A percentile compares a stretch with the other conserved stretches of the same genome.
These are phyloP conservation scores for Proctacanthus coquilletti DNA, from an alignment of 1,140 invertebrate genomes.

Conservation along the genomic window DNA sequence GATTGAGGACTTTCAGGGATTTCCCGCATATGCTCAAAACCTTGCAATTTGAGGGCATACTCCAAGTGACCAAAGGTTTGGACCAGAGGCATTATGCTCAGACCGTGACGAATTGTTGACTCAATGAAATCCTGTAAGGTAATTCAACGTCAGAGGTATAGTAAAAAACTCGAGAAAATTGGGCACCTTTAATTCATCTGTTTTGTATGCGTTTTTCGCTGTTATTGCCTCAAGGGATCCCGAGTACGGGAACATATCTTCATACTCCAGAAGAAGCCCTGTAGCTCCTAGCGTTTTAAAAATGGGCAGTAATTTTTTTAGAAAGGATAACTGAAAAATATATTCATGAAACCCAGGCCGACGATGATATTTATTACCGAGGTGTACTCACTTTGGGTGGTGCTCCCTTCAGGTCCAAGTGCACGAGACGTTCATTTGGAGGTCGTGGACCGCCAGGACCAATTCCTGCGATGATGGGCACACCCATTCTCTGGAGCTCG, in stretches of 20 bases:
- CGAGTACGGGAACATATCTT: constrained; percentile 93
- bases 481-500: constrained; percentile 26
- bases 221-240: constrained; percentile 47
- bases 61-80: constrained; percentile 95
- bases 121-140: constrained; percentile 20
- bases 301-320: constrained; percentile 56
- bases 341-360: too few relatives aligned
- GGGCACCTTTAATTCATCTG: constrained; percentile 21
- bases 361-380: not conserved
- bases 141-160: too few relatives aligned
- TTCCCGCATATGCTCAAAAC: constrained; percentile 65
- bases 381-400: constrained; percentile 55
- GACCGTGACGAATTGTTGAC: constrained; percentile 35
- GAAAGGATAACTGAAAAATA: constrained; percentile 17
- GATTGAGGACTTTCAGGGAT: constrained; percentile 59
- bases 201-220: constrained; percentile 62
- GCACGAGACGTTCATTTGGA: constrained; percentile 43
- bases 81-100: constrained; percentile 80
- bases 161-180: too few relatives aligned
- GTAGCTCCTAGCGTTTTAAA: constrained; percentile 66
- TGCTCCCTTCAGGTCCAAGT: constrained; percentile 83
- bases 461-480: constrained; percentile 21
- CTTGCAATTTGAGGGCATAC: constrained; percentile 68
- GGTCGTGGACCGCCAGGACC: constrained; percentile 21
- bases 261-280: constrained; percentile 84